These are phyloP conservation scores for Cottoperca gobio DNA, from an alignment of 2,797 vertebrate genomes.

Conservation along the genomic window DNA sequence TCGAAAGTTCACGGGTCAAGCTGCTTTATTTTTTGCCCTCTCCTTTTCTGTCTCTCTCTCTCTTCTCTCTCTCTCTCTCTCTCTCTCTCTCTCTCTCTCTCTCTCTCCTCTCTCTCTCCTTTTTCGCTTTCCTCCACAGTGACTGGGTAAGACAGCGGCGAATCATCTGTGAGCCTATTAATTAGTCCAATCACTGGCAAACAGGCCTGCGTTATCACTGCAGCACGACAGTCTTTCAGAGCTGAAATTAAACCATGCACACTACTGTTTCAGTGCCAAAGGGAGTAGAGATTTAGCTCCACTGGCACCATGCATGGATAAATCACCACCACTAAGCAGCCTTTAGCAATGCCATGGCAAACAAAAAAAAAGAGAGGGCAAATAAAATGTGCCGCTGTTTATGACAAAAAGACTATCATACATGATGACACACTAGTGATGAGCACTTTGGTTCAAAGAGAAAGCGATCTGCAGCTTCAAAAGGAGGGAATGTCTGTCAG, in stretches of 20 bases:
- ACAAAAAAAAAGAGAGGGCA: conserved; percentile 44
- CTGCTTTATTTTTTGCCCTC: conserved; percentile 43
- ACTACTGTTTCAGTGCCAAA: conserved; percentile 75
- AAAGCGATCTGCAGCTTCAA: conserved; percentile 48
- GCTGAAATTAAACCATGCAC: conserved; percentile 82
- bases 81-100: too few relatives aligned
- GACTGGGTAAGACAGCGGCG: conserved; percentile 61
- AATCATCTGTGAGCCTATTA: conserved; percentile 81
- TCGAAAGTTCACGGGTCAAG: conserved; percentile 58
- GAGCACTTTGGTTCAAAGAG: conserved; percentile 69
- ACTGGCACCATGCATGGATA: conserved; percentile 76
- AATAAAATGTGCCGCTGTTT: conserved; percentile 72
- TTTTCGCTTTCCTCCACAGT: conserved; percentile 42
- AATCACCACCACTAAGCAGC: conserved; percentile 79
- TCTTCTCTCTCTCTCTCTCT: conserved; percentile 24
- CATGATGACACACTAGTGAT: conserved; percentile 67
- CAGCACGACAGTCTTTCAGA: conserved; percentile 77
- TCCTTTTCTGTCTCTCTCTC: conserved; percentile 17
- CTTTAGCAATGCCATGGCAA: conserved; percentile 57
- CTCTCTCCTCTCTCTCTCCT: not conserved
- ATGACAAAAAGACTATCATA: conserved; percentile 65
- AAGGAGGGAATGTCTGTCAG: conserved; percentile 48
- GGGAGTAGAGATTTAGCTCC: conserved; percentile 79
- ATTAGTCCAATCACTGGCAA: conserved; percentile 82
- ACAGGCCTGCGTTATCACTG: conserved; percentile 76